Evolutionary conservation across 2,888 invertebrate species (phyloP).

Genomic region (Lepas anatifera): DNA sequence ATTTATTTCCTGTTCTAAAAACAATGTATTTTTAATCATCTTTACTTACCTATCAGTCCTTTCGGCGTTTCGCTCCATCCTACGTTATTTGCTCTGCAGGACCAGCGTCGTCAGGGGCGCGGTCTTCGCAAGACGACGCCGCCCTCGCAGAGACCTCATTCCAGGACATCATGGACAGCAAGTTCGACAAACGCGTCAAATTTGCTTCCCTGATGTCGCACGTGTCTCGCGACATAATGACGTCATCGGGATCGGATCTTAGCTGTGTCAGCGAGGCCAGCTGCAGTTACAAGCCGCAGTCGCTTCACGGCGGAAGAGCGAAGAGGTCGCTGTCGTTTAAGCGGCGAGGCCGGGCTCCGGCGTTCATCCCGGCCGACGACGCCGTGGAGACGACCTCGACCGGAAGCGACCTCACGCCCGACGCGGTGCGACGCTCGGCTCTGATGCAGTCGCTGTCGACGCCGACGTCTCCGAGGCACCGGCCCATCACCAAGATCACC

Average conservation of each 20-base stretch:
- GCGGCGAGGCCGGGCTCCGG: slow-evolving; percentile 3
- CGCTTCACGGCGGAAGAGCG: not conserved
- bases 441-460: slow-evolving; percentile 21
- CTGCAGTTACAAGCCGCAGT: slow-evolving; percentile 19
- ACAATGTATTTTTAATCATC: too few species aligned
- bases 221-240: slow-evolving; percentile 64
- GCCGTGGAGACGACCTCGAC: slow-evolving; percentile 28
- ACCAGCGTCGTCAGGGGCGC: not conserved
- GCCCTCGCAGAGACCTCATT: not conserved
- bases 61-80: too few species aligned
- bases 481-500: slow-evolving; percentile 48
- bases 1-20: too few species aligned
- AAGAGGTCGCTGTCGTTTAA: slow-evolving; percentile 12
- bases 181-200: slow-evolving; percentile 54
- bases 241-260: slow-evolving; percentile 42
- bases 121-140: not conserved
- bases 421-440: slow-evolving; percentile 21
- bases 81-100: too few species aligned
- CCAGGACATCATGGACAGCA: slow-evolving; percentile 11
- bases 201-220: slow-evolving; percentile 59
- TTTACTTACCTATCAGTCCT: too few species aligned
- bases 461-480: slow-evolving; percentile 21
- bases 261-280: slow-evolving; percentile 29
- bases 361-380: not conserved
- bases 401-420: slow-evolving; percentile 42